Conservation (phyloP, 2,888 invertebrate genomes). For the Hypomecis punctinalis region DNA sequence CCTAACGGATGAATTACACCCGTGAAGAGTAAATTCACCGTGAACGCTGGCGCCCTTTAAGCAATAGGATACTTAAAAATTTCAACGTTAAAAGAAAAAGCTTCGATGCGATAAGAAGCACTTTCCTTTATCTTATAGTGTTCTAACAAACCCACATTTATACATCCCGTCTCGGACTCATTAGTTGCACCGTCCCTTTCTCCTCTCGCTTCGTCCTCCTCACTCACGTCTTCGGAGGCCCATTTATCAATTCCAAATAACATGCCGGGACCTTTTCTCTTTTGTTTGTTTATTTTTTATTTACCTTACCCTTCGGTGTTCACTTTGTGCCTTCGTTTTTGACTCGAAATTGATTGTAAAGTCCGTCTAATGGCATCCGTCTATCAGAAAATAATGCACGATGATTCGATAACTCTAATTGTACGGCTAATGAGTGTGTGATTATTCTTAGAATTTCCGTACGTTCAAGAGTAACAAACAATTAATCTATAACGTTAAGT, state of each 20-base stretch:
- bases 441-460: constrained; percentile 51
- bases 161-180: constrained; percentile 72
- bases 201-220: constrained; percentile 69
- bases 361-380: constrained; percentile 76
- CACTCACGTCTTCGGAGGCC: constrained; percentile 76
- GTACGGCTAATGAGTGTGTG: constrained; percentile 68
- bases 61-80: constrained; percentile 43
- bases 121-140: constrained; percentile 76
- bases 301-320: constrained; percentile 79
- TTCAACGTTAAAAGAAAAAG: constrained; percentile 44
- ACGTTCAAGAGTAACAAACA: constrained; percentile 48
- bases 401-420: constrained; percentile 78
- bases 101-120: constrained; percentile 63
- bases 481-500: constrained; percentile 51
- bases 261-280: constrained; percentile 81
- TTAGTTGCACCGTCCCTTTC: constrained; percentile 72
- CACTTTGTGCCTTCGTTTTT: constrained; percentile 73
- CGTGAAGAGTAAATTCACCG: constrained; percentile 67
- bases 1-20: constrained; percentile 60
- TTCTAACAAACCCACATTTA: constrained; percentile 64
- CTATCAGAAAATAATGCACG: constrained; percentile 65
- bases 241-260: constrained; percentile 85
- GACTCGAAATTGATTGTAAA: constrained; percentile 82
- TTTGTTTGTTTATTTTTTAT: constrained; percentile 82
- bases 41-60: constrained; percentile 62